Evolutionary conservation across 2,113 vertebrate species (phyloP), one percentile per base, ranked within the genome.

Genomic region (Alethe diademata): DNA sequence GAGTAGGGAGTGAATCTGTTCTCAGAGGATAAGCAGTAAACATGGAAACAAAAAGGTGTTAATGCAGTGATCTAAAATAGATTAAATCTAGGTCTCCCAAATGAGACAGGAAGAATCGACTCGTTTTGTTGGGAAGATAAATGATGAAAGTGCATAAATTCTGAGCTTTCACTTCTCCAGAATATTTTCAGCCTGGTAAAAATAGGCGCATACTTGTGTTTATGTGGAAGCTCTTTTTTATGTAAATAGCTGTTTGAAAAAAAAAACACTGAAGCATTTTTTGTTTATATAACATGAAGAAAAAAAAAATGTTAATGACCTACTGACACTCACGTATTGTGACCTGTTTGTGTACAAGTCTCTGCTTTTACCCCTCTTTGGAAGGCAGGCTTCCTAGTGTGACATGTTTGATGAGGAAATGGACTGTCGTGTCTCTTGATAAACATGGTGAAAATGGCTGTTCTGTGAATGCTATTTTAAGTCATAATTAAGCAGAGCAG

Each of bases 401-500:
- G 88, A 78, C 86, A 78, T 86, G 86, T 95, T 94, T 83, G 79
- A 93, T 84, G 92, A 97, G 95, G 92, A 96, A 97, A 81, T 84
- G 84, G 81, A 93, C 96, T 86, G 60, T 80, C 19, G 0, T 92
- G 61, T 92, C 72, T 95, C 74, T 81, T 72, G 92, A 96, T 95
- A 97, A 97, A 89, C 65, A 70, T 67, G 67, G 58, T 91, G 85
- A 96, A 92, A 88, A 87, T 90, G 90, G 47, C 92, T 95, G 78
- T 93, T 90, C 81, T 8, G 14, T 40, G 9, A 90, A 56, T 95
- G 64, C 71, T 97, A 72, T 96, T 96, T 97, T 89, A 94, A 96
- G 88, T 95, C 24, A 2, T 80, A 81, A 80, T 81, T 85, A 85
- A 96, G 47, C 56, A 74, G 24, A 73, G 65, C 93, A 89, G 75